Base-by-base conservation (phyloP, 92 coral and sea anemone species). In the Umimayanthus kanabou region DNA sequence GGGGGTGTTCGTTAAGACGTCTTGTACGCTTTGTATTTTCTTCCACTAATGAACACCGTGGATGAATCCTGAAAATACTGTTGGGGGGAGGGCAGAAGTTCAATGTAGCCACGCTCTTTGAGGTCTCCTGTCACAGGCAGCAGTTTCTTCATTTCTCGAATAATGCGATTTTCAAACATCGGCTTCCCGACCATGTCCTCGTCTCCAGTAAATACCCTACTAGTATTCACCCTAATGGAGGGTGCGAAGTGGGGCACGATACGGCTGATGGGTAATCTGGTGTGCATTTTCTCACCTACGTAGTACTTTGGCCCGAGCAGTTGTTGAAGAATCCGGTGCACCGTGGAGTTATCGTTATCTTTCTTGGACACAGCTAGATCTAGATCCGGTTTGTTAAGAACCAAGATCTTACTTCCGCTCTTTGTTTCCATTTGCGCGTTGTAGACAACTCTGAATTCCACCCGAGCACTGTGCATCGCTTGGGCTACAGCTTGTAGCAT, bases 201-300 rank as follows among this genome's bases (percentile, higher is more conserved):
- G 37, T 78, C 82, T 9, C 37, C 65, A 28, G 82, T 7, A 53
- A 78, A 78, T 3, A 18, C 40, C 39, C n/a, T 25, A 25, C 39
- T 70, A 2, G 42, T 83, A 20, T 83, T 83, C 11, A 83, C 87
- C 67, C 65, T 70, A 22, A 69, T 8, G 33, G 87, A 83, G 25
- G 66, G 77, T 2, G 66, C 43, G 18, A 83, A 83, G n/a, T 83
- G 77, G 9, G 87, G 87, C 78, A 83, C 39, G 25, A 83, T 83
- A 30, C 74, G 64, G 10, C 78, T 83, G 9, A 83, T 83, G 7
- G 87, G 87, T 45, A 83, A 33, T n/a, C 87, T 20, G 3, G 78
- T 2, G 78, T 83, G 87, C 87, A 83, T 83, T 71, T 83, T 83
- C 78, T 83, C 78, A 26, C 87, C 87, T 16, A 83, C 87, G 65